phyloP scores from a whole-genome alignment of 2,888 invertebrate species.

The Venusia cambrica region DNA sequence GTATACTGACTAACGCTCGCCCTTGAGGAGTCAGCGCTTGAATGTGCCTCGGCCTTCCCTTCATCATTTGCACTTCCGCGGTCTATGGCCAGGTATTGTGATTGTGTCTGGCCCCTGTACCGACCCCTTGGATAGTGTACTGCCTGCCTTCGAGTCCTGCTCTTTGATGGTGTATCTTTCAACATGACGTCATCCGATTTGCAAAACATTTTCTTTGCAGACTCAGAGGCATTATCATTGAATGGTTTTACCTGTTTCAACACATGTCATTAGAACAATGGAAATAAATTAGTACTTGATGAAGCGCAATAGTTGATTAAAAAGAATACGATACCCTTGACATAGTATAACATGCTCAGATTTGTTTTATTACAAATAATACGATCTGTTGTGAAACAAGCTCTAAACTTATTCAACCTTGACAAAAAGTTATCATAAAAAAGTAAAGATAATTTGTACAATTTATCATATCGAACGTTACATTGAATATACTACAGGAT shows the following conservation, averaged over 20 bases:
- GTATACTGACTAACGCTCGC: slow-evolving; percentile 86
- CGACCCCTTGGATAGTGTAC: slow-evolving; percentile 58
- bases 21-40: slow-evolving; percentile 85
- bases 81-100: slow-evolving; percentile 86
- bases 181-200: slow-evolving; percentile 30
- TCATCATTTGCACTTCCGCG: slow-evolving; percentile 79
- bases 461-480: too few species aligned
- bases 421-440: slow-evolving; percentile 56
- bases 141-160: slow-evolving; percentile 48
- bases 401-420: slow-evolving; percentile 59
- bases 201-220: slow-evolving; percentile 39
- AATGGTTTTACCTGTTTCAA: slow-evolving; percentile 46
- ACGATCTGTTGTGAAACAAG: slow-evolving; percentile 53
- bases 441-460: slow-evolving; percentile 18
- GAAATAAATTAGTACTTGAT: slow-evolving; percentile 12
- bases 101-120: slow-evolving; percentile 90
- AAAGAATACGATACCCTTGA: slow-evolving; percentile 27
- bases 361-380: slow-evolving; percentile 47
- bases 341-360: slow-evolving; percentile 23
- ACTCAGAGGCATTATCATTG: slow-evolving; percentile 19
- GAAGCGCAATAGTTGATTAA: slow-evolving; percentile 19
- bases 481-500: too few species aligned
- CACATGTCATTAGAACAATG: slow-evolving; percentile 22
- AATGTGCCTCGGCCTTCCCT: slow-evolving; percentile 91
- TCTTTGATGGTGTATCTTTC: slow-evolving; percentile 13